Evolutionary conservation across 2,113 vertebrate genomes (phyloP).

Genomic region (Acrocephalus kingi): DNA sequence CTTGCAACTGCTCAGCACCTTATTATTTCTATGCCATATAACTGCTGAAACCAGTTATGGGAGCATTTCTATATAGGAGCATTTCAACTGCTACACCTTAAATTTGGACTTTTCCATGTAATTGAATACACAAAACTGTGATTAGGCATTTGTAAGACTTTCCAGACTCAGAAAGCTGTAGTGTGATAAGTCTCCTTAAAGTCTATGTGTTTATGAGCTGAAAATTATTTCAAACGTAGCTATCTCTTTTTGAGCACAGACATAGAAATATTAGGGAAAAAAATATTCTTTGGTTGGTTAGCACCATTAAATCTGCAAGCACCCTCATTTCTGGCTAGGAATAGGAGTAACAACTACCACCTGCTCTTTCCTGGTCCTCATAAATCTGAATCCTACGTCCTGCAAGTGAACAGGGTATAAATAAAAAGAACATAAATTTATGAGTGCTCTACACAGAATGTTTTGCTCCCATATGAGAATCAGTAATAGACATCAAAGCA

Average conservation of each 20-base stretch:
- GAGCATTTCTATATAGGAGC: background rate
- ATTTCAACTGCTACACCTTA: background rate
- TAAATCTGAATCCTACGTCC: background rate
- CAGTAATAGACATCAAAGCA: background rate
- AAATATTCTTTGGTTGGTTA: background rate
- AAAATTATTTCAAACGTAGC: background rate
- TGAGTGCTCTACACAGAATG: background rate
- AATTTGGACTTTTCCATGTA: background rate
- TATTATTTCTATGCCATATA: background rate
- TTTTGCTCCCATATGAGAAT: background rate
- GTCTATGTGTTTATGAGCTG: background rate
- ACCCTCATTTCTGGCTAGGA: background rate
- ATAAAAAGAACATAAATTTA: background rate
- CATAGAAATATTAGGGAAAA: background rate
- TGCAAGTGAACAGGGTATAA: background rate
- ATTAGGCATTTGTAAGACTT: background rate
- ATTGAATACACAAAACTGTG: background rate
- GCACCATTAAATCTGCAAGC: background rate
- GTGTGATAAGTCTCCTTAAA: background rate
- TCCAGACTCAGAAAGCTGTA: background rate
- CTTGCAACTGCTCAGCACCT: background rate
- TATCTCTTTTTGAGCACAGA: background rate
- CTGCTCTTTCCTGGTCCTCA: background rate
- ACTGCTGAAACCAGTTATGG: background rate
- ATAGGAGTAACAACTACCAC: background rate